These are phyloP conservation scores for Melinaea menophilus DNA, from an alignment of 2,888 invertebrate species.

Conservation along the genomic window DNA sequence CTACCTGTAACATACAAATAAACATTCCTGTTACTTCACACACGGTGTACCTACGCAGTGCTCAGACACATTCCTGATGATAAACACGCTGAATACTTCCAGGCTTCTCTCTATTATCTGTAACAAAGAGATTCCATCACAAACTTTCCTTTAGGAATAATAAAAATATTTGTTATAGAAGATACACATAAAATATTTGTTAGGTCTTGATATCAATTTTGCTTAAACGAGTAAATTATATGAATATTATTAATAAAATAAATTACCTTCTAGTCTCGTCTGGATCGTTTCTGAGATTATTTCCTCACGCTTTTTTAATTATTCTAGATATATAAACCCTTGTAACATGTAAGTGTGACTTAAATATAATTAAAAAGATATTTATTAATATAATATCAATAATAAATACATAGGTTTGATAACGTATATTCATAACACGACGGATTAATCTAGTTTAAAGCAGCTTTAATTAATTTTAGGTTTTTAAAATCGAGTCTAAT, in stretches of 20 bases:
- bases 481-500: no score
- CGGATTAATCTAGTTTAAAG: no score
- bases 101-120: conserved; percentile 82
- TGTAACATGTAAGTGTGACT: no score
- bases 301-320: no score
- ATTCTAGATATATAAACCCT: no score
- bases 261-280: no score
- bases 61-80: conserved; percentile 85
- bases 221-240: conserved; percentile 8
- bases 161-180: conserved; percentile 1
- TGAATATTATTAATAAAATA: conserved; percentile 4
- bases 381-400: no score
- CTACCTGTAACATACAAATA: conserved; percentile 85
- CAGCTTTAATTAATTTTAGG: no score
- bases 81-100: conserved; percentile 83
- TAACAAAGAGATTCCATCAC: conserved; percentile 13
- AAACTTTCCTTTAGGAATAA: conserved; percentile 2
- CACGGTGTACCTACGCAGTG: conserved; percentile 85
- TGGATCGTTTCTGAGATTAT: no score
- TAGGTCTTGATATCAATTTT: not conserved
- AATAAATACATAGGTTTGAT: no score
- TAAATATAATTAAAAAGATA: no score
- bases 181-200: not conserved
- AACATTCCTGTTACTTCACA: conserved; percentile 82
- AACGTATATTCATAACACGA: no score